Base-by-base conservation (phyloP, 2,888 invertebrate genomes). In the Camptogramma bilineatum region DNA sequence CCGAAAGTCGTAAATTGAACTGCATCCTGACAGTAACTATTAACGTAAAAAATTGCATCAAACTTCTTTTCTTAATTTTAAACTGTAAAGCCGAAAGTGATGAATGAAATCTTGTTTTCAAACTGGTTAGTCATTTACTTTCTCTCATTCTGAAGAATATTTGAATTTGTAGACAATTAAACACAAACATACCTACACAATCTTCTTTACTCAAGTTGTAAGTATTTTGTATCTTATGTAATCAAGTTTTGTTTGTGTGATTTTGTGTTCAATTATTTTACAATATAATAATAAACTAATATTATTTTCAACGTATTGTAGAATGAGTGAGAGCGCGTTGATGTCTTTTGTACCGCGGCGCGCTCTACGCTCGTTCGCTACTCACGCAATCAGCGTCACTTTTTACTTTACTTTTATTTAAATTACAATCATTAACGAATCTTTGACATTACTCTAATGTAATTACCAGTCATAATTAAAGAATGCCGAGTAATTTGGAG, bases 401-500 rank as follows among this genome's bases (percentile, higher is more conserved):
- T 59, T 55, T 42, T 5, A 48, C 13, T 9, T 39, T 1, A 52
- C 53, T 48, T 52, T 21, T 16, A 48, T 48, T 53, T 7, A 19
- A 59, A 53, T 53, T 46, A 34, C 52, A 10, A 34, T 46, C 16
- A 60, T 52, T 58, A 28, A 19, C 10, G 31, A 52, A 17, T 44
- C 28, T 28, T 52, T 48, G 19, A 16, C 39, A 51, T 55, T 34
- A 24, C 31, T 52, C 17, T 61, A 50, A 61, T 31, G n/a, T 34
- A 24, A 57, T 59, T 58, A 53, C 53, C 52, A 18, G 53, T 48
- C 46, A 8, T 48, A 47, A 54, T 52, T 39, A 78, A 84, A 79
- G 77, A 79, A 79, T 79, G 74, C 69, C 72, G 69, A 71, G 78
- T 72, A 76, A 82, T 84, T 87, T 44, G 16, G 28, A 39, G 13